Conservation (phyloP, 2,888 invertebrate genomes). For the Drosophila pseudotalamancana region DNA sequence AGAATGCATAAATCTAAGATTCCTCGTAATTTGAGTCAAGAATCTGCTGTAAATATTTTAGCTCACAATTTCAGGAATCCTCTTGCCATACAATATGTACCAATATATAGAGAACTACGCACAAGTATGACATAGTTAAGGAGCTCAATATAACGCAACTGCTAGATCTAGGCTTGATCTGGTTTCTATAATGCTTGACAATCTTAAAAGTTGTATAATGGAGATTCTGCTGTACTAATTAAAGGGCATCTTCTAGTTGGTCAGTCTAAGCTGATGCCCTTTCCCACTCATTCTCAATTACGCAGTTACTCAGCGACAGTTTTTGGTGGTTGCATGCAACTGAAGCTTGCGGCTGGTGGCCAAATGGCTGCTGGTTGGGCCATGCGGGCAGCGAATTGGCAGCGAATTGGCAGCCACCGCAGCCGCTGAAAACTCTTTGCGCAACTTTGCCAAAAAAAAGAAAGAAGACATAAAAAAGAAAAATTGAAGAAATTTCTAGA, state of each 20-base stretch:
- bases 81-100: too few species aligned
- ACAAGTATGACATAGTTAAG: too few species aligned
- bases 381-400: conserved; percentile 62
- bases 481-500: conserved; percentile 19
- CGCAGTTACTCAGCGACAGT: conserved; percentile 55
- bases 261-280: neutral
- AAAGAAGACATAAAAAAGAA: neutral
- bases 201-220: too few species aligned
- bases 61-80: too few species aligned
- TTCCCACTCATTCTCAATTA: conserved; percentile 46
- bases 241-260: neutral
- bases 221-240: too few species aligned
- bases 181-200: too few species aligned
- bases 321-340: conserved; percentile 46
- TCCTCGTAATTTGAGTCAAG: too few species aligned
- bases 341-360: conserved; percentile 22
- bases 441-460: conserved; percentile 55
- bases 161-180: too few species aligned
- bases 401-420: conserved; percentile 22
- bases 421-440: conserved; percentile 30
- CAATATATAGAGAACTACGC: too few species aligned
- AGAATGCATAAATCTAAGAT: too few species aligned
- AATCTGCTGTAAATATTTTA: too few species aligned
- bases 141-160: too few species aligned
- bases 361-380: conserved; percentile 6